Base-by-base conservation (phyloP, 2,113 vertebrate genomes). In the Lethenteron camtschaticum region DNA sequence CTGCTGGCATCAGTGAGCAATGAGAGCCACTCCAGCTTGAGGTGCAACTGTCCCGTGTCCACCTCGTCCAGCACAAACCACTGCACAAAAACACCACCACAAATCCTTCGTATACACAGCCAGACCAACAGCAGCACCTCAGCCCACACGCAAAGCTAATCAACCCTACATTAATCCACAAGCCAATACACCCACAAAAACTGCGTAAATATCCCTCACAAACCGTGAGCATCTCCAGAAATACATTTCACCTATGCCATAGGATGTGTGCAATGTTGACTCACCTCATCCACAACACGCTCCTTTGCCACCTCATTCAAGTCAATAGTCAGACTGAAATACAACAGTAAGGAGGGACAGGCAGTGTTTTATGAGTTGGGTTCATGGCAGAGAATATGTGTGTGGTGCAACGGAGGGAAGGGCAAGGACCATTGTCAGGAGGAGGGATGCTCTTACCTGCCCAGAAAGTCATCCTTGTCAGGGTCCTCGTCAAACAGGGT, bases 381-480 rank as follows among this genome's bases (percentile, higher is more conserved):
- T 14, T 18, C 10, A 56, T 10, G 5, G 14, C 10, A 68, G 9
- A 13, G 57, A 55, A 68, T 55, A 10, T 55, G 20, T 12, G 20
- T 12, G 55, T 69, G 56, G n/a, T 16, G 56, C 16, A 20, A 69
- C 20, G 57, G 70, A 72, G 24, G 58, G 74, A 57, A 69, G 20
- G 68, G 10, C 12, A 69, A 12, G 41, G 75, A 56, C 73, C 55
- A 11, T 10, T 55, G 57, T 68, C 58, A 14, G 8, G 0, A 14
- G 8, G 0, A 10, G 9, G 10, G 7, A 63, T 56, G 41, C 55
- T 2, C 75, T 81, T 79, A 99, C 94, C 80, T 84, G 82, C 94
- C 94, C 74, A 99, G 78, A 71, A 86, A 85, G 77, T 99, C 94
- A 24, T 99, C 94, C 79, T 84, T 89, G 75, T 96, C 90, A 0